phyloP scores from a whole-genome alignment of 2,888 invertebrate species.

The Griposia aprilina region DNA sequence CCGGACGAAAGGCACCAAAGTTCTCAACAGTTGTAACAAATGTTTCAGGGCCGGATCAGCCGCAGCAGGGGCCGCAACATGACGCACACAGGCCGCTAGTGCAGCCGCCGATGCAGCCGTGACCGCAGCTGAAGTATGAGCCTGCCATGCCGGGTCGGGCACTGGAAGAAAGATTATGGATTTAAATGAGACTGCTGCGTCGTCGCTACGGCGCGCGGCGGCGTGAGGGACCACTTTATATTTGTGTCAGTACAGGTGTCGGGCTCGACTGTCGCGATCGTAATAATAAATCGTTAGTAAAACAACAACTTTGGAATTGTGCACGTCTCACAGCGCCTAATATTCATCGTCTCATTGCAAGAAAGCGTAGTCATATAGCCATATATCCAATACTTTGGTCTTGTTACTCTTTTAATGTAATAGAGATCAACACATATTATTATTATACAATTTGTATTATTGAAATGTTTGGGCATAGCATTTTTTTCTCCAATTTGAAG shows the following conservation, averaged over 20 bases:
- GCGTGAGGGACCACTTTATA: not conserved
- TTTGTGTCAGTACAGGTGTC: not conserved
- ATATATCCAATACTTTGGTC: too few relatives aligned
- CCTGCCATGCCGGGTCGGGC: slow-evolving; percentile 82
- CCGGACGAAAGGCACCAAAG: not conserved
- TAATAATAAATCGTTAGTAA: not conserved
- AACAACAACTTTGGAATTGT: not conserved
- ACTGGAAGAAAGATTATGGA: slow-evolving; percentile 64
- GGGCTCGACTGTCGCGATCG: not conserved
- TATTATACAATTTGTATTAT: too few relatives aligned
- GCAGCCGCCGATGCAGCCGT: slow-evolving; percentile 86
- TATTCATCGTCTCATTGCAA: not conserved
- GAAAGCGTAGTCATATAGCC: not conserved
- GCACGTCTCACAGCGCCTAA: not conserved
- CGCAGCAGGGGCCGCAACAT: slow-evolving; percentile 84
- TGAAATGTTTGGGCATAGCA: not conserved
- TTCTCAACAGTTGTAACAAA: slow-evolving; percentile 13
- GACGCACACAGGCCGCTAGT: slow-evolving; percentile 80
- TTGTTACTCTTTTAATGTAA: not conserved
- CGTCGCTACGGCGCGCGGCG: too few relatives aligned
- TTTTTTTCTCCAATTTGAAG: not conserved
- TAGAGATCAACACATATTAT: not conserved
- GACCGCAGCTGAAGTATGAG: slow-evolving; percentile 84
- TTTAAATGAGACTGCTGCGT: not conserved
- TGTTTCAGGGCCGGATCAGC: slow-evolving; percentile 55